Percentiles rank a stretch among this genome's conserved stretches.
phyloP scores from a whole-genome alignment of 1,140 invertebrate genomes.

The Pissodes strobi region DNA sequence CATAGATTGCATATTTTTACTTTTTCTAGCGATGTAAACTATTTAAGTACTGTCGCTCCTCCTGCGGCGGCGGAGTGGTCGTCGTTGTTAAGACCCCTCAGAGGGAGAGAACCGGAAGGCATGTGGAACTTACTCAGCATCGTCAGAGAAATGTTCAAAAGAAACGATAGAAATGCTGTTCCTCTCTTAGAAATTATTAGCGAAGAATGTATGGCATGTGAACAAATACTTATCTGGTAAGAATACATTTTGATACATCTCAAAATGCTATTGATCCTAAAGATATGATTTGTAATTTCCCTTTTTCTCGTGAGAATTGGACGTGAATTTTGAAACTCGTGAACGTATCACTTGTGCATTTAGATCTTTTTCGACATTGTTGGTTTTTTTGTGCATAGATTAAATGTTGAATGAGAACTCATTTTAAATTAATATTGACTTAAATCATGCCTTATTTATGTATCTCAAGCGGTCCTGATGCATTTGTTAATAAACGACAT shows the following conservation, averaged over 20 bases:
- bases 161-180: slow-evolving; percentile 94
- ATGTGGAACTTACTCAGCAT: slow-evolving; percentile 99
- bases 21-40: slow-evolving; percentile 89
- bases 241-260: background rate
- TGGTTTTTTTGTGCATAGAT: no score
- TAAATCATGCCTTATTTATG: no score
- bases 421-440: no score
- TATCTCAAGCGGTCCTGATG: no score
- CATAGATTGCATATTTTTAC: no score
- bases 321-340: no score
- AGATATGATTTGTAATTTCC: no score
- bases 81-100: slow-evolving; percentile 85
- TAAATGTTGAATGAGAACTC: no score
- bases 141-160: slow-evolving; percentile 95
- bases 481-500: no score
- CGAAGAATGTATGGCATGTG: slow-evolving; percentile 94
- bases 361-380: no score
- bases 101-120: slow-evolving; percentile 95
- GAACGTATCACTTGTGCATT: no score
- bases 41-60: slow-evolving; percentile 91
- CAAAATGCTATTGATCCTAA: background rate
- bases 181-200: slow-evolving; percentile 95
- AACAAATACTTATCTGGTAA: slow-evolving; percentile 93
- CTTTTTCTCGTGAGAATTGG: no score
- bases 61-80: slow-evolving; percentile 97